Evolutionary conservation across 2,113 vertebrate species (phyloP).

Genomic region (Emydocephalus ijimae): DNA sequence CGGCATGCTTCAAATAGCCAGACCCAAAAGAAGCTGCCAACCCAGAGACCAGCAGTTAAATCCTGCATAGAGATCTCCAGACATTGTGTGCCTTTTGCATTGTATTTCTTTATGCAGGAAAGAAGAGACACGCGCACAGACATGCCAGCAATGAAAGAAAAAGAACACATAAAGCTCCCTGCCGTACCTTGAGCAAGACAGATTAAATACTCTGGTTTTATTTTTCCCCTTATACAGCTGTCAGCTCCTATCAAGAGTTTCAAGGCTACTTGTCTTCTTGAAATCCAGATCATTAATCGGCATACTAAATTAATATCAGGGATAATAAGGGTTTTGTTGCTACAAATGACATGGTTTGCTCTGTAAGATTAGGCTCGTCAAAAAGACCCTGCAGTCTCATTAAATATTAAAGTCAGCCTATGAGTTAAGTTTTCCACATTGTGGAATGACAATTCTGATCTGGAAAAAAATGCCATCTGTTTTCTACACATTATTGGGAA

Average conservation of each 20-base stretch:
- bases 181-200: conserved; percentile 45
- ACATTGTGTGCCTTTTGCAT: conserved; percentile 36
- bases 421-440: neutral
- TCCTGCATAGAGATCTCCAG: conserved; percentile 39
- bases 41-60: neutral
- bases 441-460: neutral
- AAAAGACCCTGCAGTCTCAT: neutral
- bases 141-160: conserved; percentile 7
- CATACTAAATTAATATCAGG: conserved; percentile 27
- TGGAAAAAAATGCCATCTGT: neutral
- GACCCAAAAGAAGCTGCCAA: conserved; percentile 4
- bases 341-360: neutral
- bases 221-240: conserved; percentile 34
- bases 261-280: conserved; percentile 44
- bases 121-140: neutral
- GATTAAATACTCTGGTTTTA: conserved; percentile 59
- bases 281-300: conserved; percentile 63
- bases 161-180: conserved; percentile 50
- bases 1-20: conserved; percentile 58
- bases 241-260: conserved; percentile 64
- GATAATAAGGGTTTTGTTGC: conserved; percentile 29
- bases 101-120: conserved; percentile 39
- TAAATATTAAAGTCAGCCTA: conserved; percentile 5
- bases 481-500: neutral
- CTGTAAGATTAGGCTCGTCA: neutral